Percentiles rank a stretch among this genome's conserved stretches.
Evolutionary conservation across 2,888 invertebrate genomes (phyloP).

Genomic region (Napeogenes sylphis): DNA sequence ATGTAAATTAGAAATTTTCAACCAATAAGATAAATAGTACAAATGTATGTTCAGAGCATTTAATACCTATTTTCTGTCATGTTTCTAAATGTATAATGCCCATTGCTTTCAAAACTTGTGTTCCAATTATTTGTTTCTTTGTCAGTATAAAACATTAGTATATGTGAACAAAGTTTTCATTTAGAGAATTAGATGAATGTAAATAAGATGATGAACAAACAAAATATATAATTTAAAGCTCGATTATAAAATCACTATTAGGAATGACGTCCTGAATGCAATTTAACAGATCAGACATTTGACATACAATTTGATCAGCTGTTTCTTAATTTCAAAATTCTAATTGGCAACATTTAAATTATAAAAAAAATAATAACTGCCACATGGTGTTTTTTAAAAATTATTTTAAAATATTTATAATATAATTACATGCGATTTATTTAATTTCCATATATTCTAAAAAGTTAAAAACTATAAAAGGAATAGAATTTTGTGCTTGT

Average conservation of each 20-base stretch:
- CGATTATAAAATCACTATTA: slow-evolving; percentile 2
- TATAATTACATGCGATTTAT: too few species aligned
- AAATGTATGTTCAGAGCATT: slow-evolving; percentile 9
- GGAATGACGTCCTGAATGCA: background rate
- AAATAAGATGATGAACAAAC: slow-evolving; percentile 8
- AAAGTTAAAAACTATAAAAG: too few species aligned
- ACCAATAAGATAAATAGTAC: background rate
- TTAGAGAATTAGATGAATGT: background rate
- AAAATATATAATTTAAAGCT: slow-evolving; percentile 12
- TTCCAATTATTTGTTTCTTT: slow-evolving; percentile 52
- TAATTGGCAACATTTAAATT: slow-evolving; percentile 8
- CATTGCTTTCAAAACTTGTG: slow-evolving; percentile 55
- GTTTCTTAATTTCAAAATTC: slow-evolving; percentile 19
- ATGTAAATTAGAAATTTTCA: too few species aligned
- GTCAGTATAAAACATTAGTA: slow-evolving; percentile 61
- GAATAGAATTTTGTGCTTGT: too few species aligned
- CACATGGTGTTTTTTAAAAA: background rate
- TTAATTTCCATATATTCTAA: too few species aligned
- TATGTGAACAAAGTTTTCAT: background rate
- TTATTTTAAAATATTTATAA: too few species aligned
- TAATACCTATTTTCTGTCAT: slow-evolving; percentile 72
- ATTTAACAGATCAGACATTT: slow-evolving; percentile 12
- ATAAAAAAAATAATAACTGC: slow-evolving; percentile 5
- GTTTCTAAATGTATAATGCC: slow-evolving; percentile 50
- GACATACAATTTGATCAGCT: slow-evolving; percentile 28